A percentile compares a stretch with the other conserved stretches of the same genome.
Conservation (phyloP, 2,888 invertebrate species). For the Lamellibrachia columna region DNA sequence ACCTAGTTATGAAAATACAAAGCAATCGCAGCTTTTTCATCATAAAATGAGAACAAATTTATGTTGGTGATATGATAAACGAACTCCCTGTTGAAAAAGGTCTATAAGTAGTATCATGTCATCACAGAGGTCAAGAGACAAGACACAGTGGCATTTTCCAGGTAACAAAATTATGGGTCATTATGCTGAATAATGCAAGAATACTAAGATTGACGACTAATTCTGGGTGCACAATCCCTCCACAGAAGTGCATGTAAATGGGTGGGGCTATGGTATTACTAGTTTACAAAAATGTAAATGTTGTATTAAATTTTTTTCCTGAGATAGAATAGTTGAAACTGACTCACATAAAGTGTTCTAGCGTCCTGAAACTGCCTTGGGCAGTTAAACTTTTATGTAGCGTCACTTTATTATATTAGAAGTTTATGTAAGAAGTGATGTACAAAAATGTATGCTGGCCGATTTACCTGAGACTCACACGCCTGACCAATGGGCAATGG, state of each 20-base stretch:
- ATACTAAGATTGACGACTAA: too few relatives aligned
- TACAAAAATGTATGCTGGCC: not conserved
- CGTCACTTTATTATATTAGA: not conserved
- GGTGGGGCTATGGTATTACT: too few relatives aligned
- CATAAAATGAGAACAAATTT: too few relatives aligned
- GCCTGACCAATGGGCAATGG: constrained; percentile 89
- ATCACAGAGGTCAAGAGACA: not conserved
- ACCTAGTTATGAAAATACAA: not conserved
- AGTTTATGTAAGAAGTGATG: constrained; percentile 6
- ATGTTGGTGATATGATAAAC: too few relatives aligned
- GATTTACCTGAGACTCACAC: constrained; percentile 86
- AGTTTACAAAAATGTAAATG: not conserved
- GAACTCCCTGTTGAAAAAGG: not conserved
- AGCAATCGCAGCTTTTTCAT: not conserved
- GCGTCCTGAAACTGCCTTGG: not conserved
- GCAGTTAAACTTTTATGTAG: not conserved
- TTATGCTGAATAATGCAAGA: too few relatives aligned
- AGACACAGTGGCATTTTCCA: too few relatives aligned
- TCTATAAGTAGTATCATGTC: not conserved
- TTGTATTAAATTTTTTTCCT: not conserved
- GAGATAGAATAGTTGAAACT: not conserved
- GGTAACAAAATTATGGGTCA: too few relatives aligned
- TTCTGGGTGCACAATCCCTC: too few relatives aligned
- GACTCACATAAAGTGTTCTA: not conserved
- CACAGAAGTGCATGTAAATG: too few relatives aligned